phyloP scores from a whole-genome alignment of 2,113 vertebrate genomes.

The Merops nubicus region DNA sequence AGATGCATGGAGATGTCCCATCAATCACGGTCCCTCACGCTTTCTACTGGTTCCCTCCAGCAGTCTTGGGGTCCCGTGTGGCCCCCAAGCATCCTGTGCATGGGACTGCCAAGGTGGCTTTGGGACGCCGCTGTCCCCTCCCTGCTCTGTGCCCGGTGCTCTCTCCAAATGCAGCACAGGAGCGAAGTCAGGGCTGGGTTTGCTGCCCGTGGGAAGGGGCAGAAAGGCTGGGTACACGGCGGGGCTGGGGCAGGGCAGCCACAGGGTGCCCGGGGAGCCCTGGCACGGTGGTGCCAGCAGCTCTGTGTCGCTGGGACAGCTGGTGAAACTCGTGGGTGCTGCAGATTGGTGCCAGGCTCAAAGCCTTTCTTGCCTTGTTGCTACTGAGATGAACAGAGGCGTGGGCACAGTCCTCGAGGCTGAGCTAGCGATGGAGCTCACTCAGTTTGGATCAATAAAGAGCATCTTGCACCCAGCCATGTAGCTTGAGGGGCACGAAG shows the following conservation, averaged over 20 bases:
- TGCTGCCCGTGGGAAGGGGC: not conserved
- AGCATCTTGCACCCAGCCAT: not conserved
- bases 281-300: not conserved
- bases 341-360: not conserved
- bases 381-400: not conserved
- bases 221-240: accelerated
- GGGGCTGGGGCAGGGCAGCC: not conserved
- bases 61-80: accelerated
- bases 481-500: not conserved
- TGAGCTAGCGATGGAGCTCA: not conserved
- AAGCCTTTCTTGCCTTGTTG: not conserved
- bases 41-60: not conserved
- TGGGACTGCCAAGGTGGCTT: not conserved
- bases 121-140: not conserved
- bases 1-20: not conserved
- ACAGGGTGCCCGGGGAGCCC: too few species aligned
- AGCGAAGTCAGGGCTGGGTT: not conserved
- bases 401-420: not conserved
- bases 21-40: accelerated
- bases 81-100: accelerated
- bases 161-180: accelerated
- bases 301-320: accelerated
- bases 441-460: not conserved
- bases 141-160: not conserved
- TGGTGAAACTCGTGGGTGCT: not conserved